Conservation (phyloP, 2,888 invertebrate species). For the Autographa gamma region DNA sequence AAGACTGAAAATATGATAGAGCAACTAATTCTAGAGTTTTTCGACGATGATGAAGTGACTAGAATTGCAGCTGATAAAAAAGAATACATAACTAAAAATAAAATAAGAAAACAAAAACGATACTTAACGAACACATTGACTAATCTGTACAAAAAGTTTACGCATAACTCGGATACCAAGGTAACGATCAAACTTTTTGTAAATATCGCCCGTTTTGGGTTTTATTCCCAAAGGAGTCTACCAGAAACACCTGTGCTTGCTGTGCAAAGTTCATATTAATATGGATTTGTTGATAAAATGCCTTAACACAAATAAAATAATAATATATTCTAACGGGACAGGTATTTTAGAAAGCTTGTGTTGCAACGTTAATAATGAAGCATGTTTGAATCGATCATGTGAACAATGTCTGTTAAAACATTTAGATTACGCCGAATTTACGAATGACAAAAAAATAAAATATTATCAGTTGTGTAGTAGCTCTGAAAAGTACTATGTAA, state of each 20-base stretch:
- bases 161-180: conserved; percentile 12
- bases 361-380: conserved; percentile 5
- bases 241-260: conserved; percentile 14
- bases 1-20: conserved; percentile 7
- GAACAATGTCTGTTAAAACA: background rate
- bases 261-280: conserved; percentile 8
- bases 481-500: conserved; percentile 10
- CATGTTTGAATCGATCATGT: conserved; percentile 1
- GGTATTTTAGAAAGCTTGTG: conserved; percentile 11
- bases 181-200: conserved; percentile 27
- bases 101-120: conserved; percentile 13
- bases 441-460: conserved; percentile 8
- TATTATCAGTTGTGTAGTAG: conserved; percentile 7
- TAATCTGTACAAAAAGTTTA: conserved; percentile 9
- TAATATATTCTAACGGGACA: conserved; percentile 5
- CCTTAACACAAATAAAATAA: conserved; percentile 1
- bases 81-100: conserved; percentile 17
- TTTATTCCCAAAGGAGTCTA: conserved; percentile 17
- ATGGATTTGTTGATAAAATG: conserved; percentile 1
- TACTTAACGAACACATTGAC: too few species aligned
- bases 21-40: conserved; percentile 17
- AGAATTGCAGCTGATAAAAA: conserved; percentile 26
- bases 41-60: conserved; percentile 17
- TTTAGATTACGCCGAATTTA: background rate
- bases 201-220: conserved; percentile 20